These are phyloP conservation scores for Acronicta psi DNA, from an alignment of 2,888 invertebrate genomes.

Conservation along the genomic window DNA sequence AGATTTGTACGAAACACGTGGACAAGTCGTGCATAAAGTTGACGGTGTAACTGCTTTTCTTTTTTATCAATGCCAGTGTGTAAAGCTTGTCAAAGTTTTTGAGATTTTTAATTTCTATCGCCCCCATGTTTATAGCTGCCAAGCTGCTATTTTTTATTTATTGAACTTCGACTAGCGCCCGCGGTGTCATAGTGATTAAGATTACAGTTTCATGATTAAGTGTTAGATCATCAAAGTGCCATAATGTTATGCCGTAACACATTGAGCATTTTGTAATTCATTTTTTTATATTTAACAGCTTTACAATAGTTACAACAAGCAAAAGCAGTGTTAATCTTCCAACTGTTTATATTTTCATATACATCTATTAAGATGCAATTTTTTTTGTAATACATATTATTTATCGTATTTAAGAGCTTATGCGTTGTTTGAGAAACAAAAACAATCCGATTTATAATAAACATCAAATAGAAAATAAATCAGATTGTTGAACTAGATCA, in stretches of 20 bases:
- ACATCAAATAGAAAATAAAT: constrained; percentile 47
- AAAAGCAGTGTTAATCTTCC: constrained; percentile 59
- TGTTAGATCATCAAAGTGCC: constrained; percentile 79
- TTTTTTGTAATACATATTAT: constrained; percentile 52
- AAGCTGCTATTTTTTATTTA: constrained; percentile 63
- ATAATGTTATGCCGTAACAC: constrained; percentile 60
- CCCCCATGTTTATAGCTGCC: constrained; percentile 57
- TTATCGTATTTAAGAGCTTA: constrained; percentile 52
- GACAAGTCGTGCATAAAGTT: constrained; percentile 70
- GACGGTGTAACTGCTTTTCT: constrained; percentile 57
- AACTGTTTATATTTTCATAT: constrained; percentile 56
- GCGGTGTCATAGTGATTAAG: constrained; percentile 79
- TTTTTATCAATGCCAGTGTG: constrained; percentile 65
- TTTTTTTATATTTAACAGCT: constrained; percentile 56
- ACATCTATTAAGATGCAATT: constrained; percentile 54
- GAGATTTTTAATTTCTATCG: constrained; percentile 69
- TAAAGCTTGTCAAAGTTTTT: constrained; percentile 71
- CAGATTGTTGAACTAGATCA: constrained; percentile 51
- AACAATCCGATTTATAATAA: constrained; percentile 49
- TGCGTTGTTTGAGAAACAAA: constrained; percentile 50
- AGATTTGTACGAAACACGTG: constrained; percentile 62
- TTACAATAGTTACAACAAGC: constrained; percentile 45
- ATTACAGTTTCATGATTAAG: constrained; percentile 85
- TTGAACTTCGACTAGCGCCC: constrained; percentile 60
- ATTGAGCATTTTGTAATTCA: constrained; percentile 60